A percentile compares a stretch with the other conserved stretches of the same genome.
These are phyloP conservation scores for Otolemur crassicaudatus DNA, from an alignment of 2,797 vertebrate genomes.

Conservation along the genomic window DNA sequence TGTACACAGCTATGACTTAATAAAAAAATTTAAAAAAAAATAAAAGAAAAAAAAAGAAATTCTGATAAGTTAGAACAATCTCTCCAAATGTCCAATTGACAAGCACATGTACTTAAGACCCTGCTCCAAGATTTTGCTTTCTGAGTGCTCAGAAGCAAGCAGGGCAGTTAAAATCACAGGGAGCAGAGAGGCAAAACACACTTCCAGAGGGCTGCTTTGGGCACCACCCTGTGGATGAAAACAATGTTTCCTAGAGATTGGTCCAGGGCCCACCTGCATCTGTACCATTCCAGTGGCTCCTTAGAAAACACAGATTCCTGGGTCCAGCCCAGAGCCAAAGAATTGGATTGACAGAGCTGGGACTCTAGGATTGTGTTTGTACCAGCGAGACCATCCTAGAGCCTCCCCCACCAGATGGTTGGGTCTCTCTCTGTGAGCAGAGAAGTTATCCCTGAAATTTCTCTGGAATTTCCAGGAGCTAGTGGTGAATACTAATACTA, in stretches of 20 bases:
- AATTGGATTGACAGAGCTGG: neutral
- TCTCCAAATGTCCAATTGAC: neutral
- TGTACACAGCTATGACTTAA: too few species aligned
- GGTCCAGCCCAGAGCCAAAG: fast-evolving
- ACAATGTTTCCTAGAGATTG: neutral
- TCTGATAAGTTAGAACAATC: neutral
- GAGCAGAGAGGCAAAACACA: neutral
- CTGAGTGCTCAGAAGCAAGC: neutral
- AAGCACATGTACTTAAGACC: fast-evolving
- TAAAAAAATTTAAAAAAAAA: too few species aligned
- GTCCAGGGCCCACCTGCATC: neutral
- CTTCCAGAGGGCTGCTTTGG: neutral
- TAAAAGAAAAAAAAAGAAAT: neutral
- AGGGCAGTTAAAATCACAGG: neutral
- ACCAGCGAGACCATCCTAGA: neutral
- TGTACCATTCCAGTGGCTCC: fast-evolving
- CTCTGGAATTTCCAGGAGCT: neutral
- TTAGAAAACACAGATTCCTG: neutral
- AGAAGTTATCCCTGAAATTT: neutral
- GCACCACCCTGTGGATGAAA: fast-evolving
- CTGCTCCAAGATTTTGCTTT: neutral
- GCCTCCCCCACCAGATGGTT: neutral
- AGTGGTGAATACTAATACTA: too few species aligned
- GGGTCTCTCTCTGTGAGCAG: neutral
- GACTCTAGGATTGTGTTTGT: neutral